Evolutionary conservation across 2,797 vertebrate species (phyloP).

Genomic region (Paramormyrops hopkinsi): DNA sequence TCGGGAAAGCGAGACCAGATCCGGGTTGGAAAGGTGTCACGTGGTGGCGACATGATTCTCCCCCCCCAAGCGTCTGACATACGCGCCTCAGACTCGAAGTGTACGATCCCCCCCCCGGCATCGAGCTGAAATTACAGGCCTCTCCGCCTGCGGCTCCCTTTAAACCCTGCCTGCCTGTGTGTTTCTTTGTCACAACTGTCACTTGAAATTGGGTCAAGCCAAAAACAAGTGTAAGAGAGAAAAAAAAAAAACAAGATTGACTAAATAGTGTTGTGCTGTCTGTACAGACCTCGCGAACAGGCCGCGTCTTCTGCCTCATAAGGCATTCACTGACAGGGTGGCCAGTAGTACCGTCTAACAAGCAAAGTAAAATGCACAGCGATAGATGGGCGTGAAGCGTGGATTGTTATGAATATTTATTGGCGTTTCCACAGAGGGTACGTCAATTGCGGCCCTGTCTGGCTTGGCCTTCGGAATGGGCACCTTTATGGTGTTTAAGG

Average conservation of each 20-base stretch:
- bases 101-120: background rate
- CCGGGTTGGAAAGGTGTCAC: background rate
- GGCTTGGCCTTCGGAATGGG: conserved; percentile 45
- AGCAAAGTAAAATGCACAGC: background rate
- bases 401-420: conserved; percentile 50
- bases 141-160: background rate
- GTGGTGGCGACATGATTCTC: background rate
- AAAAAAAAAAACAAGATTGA: background rate
- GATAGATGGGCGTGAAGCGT: background rate
- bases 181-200: conserved; percentile 5
- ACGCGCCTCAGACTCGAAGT: background rate
- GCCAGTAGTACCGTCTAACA: background rate
- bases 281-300: background rate
- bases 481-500: background rate
- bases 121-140: background rate
- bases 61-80: background rate
- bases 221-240: background rate
- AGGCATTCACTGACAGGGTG: background rate
- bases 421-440: conserved; percentile 52
- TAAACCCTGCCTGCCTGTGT: background rate
- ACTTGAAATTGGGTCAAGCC: background rate
- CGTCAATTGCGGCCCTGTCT: conserved; percentile 54
- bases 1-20: background rate
- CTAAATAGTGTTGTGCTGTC: background rate
- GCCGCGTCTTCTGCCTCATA: background rate